These are phyloP conservation scores for Pitta sordida DNA, from an alignment of 2,113 vertebrate genomes.

Conservation along the genomic window DNA sequence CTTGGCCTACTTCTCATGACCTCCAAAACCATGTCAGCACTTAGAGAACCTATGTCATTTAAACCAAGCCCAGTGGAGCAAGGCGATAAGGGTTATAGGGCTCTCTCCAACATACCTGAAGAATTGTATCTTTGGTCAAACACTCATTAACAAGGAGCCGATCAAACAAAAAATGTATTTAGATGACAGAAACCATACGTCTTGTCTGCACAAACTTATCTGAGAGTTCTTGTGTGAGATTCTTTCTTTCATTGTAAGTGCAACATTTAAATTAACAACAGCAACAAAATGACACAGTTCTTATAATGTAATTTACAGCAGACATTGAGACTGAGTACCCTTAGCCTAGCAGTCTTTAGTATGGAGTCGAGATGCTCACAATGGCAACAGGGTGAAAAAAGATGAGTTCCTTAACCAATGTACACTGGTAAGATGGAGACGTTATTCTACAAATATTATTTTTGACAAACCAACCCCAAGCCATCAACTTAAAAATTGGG, in stretches of 20 bases:
- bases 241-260: not conserved
- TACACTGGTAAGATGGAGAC: not conserved
- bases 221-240: not conserved
- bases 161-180: not conserved
- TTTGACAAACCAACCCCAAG: not conserved
- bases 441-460: not conserved
- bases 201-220: not conserved
- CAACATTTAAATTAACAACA: not conserved
- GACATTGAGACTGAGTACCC: not conserved
- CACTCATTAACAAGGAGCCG: not conserved
- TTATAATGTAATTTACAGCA: not conserved
- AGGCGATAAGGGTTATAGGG: not conserved
- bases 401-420: not conserved
- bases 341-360: not conserved
- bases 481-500: not conserved
- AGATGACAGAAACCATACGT: not conserved
- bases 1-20: not conserved
- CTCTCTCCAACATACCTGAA: not conserved
- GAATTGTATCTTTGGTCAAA: not conserved
- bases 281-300: not conserved
- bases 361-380: not conserved
- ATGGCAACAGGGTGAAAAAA: not conserved
- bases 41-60: not conserved
- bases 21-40: not conserved
- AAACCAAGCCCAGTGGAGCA: not conserved